Conservation (phyloP, 2,113 vertebrate genomes). For the Siphamia tubifer region DNA sequence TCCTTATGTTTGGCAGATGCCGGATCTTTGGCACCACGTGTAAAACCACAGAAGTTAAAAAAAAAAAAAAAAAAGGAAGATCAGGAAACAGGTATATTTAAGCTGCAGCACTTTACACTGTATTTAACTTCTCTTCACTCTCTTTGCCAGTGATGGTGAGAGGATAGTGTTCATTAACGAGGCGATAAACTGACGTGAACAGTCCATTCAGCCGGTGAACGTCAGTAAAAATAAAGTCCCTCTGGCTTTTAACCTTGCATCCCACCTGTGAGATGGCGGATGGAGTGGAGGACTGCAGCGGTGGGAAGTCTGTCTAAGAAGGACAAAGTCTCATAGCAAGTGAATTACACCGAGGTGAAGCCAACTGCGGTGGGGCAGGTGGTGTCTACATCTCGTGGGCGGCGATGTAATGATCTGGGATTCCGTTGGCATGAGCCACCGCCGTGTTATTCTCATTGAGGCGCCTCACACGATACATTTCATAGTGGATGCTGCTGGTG, state of each 20-base stretch:
- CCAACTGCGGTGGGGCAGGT: not conserved
- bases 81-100: constrained; percentile 37
- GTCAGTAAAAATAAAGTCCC: constrained; percentile 34
- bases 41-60: constrained; percentile 9
- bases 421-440: constrained; percentile 83
- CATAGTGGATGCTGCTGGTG: constrained; percentile 98
- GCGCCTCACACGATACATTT: constrained; percentile 94
- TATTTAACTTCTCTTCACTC: constrained; percentile 23
- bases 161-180: constrained; percentile 32
- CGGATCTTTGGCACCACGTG: constrained; percentile 39
- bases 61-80: too few species aligned
- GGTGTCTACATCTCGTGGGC: constrained; percentile 88
- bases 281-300: constrained; percentile 20
- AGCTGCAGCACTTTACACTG: constrained; percentile 17
- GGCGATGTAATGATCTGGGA: constrained; percentile 83
- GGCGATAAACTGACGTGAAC: constrained; percentile 32
- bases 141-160: constrained; percentile 30
- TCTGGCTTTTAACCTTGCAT: constrained; percentile 27
- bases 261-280: constrained; percentile 34
- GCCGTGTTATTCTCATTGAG: constrained; percentile 88
- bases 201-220: constrained; percentile 23
- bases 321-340: constrained; percentile 39
- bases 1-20: constrained; percentile 34
- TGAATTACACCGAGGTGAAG: not conserved
- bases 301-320: constrained; percentile 9